Evolutionary conservation across 2,888 invertebrate genomes (phyloP), one percentile per base, ranked within the genome.

Genomic region (Hofmannophila pseudospretella): DNA sequence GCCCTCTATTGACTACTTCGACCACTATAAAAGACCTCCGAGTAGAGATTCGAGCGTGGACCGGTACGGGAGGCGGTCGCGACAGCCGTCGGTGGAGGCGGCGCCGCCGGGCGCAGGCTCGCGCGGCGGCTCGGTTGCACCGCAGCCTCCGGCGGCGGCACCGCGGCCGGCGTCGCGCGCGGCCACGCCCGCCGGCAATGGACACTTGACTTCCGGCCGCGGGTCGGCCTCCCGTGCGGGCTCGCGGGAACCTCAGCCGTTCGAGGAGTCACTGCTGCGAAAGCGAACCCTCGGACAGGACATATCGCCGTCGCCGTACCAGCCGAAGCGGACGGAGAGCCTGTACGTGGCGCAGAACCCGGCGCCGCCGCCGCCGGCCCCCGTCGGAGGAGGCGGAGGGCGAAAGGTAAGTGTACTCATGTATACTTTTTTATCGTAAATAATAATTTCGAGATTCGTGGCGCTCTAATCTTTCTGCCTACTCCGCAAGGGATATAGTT

Each of bases 1-100:
- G 8, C 78, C 94, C 7, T 93, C 94, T 54, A 95, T 95, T 65
- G 96, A 96, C 75, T 95, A 96, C 65, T 96, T 96, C 69, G 97
- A 97, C 76, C 97, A 98, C 69, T 98, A 98, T 76, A 95, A 96
- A 76, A 89, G 95, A 69, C 95, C 96, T 35, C 95, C 96, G 1
- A 96, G 96, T 82, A 89, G 96, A 66, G 95, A 96, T 69, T 92
- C 93, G 42, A 95, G 95, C 53, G 94, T 95, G 30, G 96, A 96
- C 81, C 89, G 94, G 43, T 94, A 93, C 65, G 90, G 92, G 3
- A 88, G 93, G 44, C 92, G 94, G 13, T 94, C 94, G 1, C 89
- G 95, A 41, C 94, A 94, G 65, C 89, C 94, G 20, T 94, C 95
- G 9, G 91, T 95, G 36, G 94, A 96, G 64, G 90, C 92, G 46